These are phyloP conservation scores for Ficedula albicollis DNA, from an alignment of 2,797 vertebrate species.

Conservation along the genomic window DNA sequence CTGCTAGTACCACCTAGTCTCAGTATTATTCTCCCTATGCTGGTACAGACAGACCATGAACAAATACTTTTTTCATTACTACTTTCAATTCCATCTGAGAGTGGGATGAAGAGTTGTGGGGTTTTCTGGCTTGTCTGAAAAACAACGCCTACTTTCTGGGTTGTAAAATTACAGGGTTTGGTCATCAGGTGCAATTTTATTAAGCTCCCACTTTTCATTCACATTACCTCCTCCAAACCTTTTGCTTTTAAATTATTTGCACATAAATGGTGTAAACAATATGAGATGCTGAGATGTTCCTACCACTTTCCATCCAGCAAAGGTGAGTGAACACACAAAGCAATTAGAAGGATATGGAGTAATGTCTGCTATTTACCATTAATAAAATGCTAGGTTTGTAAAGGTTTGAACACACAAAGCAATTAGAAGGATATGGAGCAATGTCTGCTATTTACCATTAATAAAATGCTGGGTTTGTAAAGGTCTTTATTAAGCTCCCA, in stretches of 20 bases:
- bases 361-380: neutral
- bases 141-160: neutral
- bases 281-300: neutral
- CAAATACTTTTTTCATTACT: neutral
- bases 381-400: neutral
- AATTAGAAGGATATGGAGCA: too few relatives aligned
- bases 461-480: too few relatives aligned
- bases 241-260: neutral
- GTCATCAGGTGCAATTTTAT: neutral
- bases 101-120: neutral
- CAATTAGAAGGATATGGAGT: neutral
- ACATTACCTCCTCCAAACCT: neutral
- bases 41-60: neutral
- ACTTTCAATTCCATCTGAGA: neutral
- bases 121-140: neutral
- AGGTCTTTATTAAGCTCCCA: neutral
- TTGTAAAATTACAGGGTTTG: constrained; percentile 38
- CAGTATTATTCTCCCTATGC: neutral
- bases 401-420: too few relatives aligned
- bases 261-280: neutral
- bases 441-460: too few relatives aligned
- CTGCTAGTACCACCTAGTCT: neutral
- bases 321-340: neutral
- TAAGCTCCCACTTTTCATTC: neutral
- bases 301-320: neutral